phyloP scores from a whole-genome alignment of 2,113 vertebrate genomes.

The Notechis scutatus region DNA sequence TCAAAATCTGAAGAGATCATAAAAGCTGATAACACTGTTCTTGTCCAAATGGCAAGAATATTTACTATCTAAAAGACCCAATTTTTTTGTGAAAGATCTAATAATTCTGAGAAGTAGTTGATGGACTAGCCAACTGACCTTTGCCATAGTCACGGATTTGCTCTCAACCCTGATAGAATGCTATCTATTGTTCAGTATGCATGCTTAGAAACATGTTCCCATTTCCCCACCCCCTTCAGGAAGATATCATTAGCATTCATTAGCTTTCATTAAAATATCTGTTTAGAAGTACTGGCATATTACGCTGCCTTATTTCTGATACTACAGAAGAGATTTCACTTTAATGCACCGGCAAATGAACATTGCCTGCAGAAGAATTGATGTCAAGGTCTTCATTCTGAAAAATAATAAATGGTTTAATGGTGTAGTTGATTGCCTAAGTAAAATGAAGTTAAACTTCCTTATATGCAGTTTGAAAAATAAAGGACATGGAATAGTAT shows the following conservation, averaged over 20 bases:
- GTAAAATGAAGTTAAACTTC: constrained; percentile 37
- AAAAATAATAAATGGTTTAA: constrained; percentile 50
- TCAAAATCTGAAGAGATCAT: neutral
- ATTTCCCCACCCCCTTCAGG: neutral
- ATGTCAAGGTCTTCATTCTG: constrained; percentile 43
- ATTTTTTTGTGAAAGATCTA: neutral
- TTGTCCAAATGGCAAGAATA: neutral
- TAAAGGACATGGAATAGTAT: constrained; percentile 35
- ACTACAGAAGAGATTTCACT: constrained; percentile 15
- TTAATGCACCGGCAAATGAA: constrained; percentile 33
- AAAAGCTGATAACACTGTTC: neutral
- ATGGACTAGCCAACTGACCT: neutral
- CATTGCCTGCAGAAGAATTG: constrained; percentile 37
- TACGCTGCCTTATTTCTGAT: constrained; percentile 24
- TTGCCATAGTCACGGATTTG: neutral
- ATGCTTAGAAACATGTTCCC: neutral
- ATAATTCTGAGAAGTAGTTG: neutral
- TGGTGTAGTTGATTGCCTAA: neutral
- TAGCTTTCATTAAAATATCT: constrained; percentile 12
- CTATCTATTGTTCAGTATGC: neutral
- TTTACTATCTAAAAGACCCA: neutral
- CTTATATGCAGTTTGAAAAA: constrained; percentile 15
- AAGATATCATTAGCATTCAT: neutral
- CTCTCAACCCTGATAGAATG: neutral
- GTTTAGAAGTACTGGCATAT: neutral